Conservation (phyloP, 2,888 invertebrate species). For the Cephus pygmeus region DNA sequence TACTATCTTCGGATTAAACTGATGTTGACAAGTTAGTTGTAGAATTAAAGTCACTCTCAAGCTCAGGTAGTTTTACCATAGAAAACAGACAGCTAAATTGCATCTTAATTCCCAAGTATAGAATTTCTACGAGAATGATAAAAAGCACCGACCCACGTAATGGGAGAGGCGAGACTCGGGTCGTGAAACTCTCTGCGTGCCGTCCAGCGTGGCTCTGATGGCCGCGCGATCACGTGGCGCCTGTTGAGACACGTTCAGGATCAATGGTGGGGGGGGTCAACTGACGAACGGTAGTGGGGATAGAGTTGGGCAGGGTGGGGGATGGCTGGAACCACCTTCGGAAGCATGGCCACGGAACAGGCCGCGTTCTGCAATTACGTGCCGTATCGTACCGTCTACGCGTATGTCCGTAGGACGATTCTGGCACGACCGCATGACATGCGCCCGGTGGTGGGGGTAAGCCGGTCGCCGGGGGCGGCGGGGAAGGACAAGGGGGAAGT, state of each 20-base stretch:
- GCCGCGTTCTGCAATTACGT: neutral
- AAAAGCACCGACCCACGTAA: neutral
- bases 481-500: slow-evolving; percentile 37
- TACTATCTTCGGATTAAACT: neutral
- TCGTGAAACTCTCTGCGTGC: slow-evolving; percentile 40
- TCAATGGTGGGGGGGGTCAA: neutral
- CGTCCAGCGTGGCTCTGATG: slow-evolving; percentile 44
- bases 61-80: neutral
- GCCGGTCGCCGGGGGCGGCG: slow-evolving; percentile 18
- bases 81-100: neutral
- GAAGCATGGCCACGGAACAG: slow-evolving; percentile 1
- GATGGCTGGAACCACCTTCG: neutral
- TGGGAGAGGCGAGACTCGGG: neutral
- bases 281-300: slow-evolving; percentile 3
- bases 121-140: neutral
- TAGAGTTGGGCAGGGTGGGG: slow-evolving; percentile 12
- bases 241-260: slow-evolving; percentile 9
- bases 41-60: neutral
- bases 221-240: slow-evolving; percentile 41
- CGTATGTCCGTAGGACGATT: neutral
- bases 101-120: neutral
- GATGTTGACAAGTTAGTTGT: no score
- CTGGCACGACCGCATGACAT: neutral
- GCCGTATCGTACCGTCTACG: neutral
- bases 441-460: neutral